A percentile compares a stretch with the other conserved stretches of the same genome.
Conservation (phyloP, 2,113 vertebrate genomes). For the Charina bottae region DNA sequence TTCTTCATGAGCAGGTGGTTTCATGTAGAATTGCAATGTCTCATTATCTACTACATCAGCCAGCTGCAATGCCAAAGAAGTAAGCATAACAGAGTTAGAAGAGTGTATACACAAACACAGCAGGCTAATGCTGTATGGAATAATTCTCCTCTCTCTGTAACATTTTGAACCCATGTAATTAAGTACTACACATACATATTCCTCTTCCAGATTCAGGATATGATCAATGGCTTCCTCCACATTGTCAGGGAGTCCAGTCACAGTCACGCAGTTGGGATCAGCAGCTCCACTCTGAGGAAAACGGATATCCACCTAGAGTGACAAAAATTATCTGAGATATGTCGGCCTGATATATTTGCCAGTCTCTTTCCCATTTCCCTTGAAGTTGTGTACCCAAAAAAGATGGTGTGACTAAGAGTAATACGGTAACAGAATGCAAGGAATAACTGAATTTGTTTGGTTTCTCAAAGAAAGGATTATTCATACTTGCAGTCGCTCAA, state of each 20-base stretch:
- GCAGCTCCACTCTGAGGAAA: constrained; percentile 94
- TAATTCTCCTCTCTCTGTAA: background rate
- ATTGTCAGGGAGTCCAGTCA: constrained; percentile 92
- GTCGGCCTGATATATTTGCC: background rate
- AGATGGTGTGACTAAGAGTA: background rate
- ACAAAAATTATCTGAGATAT: background rate
- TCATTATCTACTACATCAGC: constrained; percentile 92
- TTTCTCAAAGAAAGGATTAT: background rate
- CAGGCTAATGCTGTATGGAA: background rate
- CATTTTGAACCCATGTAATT: background rate
- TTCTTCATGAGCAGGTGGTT: constrained; percentile 82
- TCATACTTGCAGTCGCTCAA: background rate
- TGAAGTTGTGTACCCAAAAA: background rate
- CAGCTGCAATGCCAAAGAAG: constrained; percentile 74
- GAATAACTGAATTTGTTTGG: background rate
- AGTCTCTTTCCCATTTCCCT: no score
- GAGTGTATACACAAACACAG: background rate
- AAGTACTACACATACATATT: constrained; percentile 85
- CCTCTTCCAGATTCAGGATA: constrained; percentile 95
- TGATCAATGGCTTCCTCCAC: constrained; percentile 99
- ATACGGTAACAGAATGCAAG: background rate
- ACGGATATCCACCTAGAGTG: constrained; percentile 90
- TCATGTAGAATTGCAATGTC: constrained; percentile 90
- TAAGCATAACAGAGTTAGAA: background rate
- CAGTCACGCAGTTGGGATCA: constrained; percentile 92